A percentile compares a stretch with the other conserved stretches of the same genome.
Conservation (phyloP, 2,797 vertebrate species). For the Rhynchonycteris naso region DNA sequence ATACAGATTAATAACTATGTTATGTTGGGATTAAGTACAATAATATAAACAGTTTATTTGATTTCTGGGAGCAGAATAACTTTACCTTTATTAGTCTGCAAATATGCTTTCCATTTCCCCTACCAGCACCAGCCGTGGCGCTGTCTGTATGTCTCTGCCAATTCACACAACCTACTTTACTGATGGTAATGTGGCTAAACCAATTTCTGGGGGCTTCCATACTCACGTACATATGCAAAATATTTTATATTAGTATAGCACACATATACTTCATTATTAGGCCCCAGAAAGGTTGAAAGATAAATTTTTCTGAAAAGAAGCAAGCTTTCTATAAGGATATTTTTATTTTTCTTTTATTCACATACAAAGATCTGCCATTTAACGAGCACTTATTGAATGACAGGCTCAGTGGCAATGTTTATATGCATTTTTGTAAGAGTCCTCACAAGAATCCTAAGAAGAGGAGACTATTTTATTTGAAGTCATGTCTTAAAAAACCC, state of each 20-base stretch:
- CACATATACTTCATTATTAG: neutral
- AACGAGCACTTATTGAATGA: neutral
- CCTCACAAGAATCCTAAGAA: neutral
- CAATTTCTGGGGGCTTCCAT: neutral
- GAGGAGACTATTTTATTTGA: neutral
- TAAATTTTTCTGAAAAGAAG: neutral
- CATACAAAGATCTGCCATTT: neutral
- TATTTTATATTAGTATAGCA: neutral
- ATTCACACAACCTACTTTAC: neutral
- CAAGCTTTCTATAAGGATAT: neutral
- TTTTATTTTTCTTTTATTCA: neutral
- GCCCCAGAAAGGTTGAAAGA: neutral
- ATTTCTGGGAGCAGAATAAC: neutral
- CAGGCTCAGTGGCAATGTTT: neutral
- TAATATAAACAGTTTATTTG: neutral
- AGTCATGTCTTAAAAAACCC: neutral
- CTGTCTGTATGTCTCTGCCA: neutral
- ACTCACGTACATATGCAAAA: neutral
- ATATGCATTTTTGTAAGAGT: neutral
- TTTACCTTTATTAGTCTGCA: neutral
- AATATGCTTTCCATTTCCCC: neutral
- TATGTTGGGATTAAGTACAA: neutral
- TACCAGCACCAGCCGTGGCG: neutral
- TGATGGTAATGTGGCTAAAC: neutral
- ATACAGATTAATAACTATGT: neutral